Conservation (phyloP, 2,888 invertebrate species). For the Tigriopus californicus region DNA sequence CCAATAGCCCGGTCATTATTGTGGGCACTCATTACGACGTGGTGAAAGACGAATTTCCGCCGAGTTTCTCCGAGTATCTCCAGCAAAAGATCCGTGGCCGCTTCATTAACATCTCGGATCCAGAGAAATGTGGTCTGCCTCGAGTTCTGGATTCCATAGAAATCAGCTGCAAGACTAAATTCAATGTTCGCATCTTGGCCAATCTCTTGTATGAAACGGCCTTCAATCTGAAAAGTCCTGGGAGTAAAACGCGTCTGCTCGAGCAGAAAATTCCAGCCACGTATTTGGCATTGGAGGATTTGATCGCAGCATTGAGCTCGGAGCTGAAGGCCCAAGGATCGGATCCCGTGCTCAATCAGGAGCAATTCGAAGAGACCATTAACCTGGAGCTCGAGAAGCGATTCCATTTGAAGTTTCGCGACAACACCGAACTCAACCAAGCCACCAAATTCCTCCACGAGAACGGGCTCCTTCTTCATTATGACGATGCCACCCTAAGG, state of each 20-base stretch:
- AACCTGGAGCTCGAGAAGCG: conserved; percentile 42
- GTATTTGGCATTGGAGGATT: conserved; percentile 83
- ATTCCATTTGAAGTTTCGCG: conserved; percentile 55
- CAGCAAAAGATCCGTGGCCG: conserved; percentile 57
- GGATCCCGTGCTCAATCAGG: conserved; percentile 66
- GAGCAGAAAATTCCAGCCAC: conserved; percentile 90
- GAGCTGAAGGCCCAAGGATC: conserved; percentile 43
- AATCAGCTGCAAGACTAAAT: conserved; percentile 67
- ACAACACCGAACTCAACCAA: conserved; percentile 54
- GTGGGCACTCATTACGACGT: conserved; percentile 91
- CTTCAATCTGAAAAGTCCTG: conserved; percentile 72
- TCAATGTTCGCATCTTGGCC: conserved; percentile 71
- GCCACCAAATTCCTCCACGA: conserved; percentile 94
- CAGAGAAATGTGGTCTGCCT: conserved; percentile 86
- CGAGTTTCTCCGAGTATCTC: conserved; percentile 46
- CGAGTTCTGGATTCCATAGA: conserved; percentile 79
- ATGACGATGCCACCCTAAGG: conserved; percentile 78
- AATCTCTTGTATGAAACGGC: conserved; percentile 84
- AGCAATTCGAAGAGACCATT: conserved; percentile 44
- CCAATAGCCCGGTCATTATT: conserved; percentile 86
- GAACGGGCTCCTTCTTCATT: conserved; percentile 83
- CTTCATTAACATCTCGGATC: conserved; percentile 82
- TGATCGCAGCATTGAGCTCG: conserved; percentile 57
- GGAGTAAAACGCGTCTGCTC: conserved; percentile 69
- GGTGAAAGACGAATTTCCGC: conserved; percentile 41